Percentiles rank a stretch among this genome's conserved stretches.
These are phyloP conservation scores for Blomia tropicalis DNA, from an alignment of 2,888 invertebrate species.

Conservation along the genomic window DNA sequence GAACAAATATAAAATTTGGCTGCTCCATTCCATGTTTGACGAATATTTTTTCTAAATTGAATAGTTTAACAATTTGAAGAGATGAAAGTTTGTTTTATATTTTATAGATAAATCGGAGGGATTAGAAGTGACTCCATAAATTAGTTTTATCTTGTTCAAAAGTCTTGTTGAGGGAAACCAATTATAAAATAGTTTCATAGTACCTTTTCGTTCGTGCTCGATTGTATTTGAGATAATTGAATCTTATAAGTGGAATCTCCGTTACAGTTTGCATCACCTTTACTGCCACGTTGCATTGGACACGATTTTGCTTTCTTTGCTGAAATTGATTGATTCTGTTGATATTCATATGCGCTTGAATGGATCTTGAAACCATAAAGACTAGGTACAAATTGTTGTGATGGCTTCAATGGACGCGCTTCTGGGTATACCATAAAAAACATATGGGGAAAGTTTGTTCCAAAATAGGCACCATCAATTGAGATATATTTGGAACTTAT, in stretches of 20 bases:
- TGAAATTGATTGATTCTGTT: constrained; percentile 39
- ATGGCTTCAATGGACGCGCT: constrained; percentile 86
- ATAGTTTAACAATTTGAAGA: too few relatives aligned
- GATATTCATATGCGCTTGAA: constrained; percentile 94
- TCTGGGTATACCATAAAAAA: constrained; percentile 99
- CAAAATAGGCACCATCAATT: constrained; percentile 98
- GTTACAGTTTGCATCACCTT: not conserved
- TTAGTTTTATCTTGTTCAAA: too few relatives aligned
- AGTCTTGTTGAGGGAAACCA: too few relatives aligned
- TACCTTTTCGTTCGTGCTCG: too few relatives aligned
- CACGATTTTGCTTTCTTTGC: not conserved
- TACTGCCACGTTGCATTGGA: not conserved
- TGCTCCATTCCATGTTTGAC: too few relatives aligned
- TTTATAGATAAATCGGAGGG: too few relatives aligned
- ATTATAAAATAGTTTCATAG: too few relatives aligned
- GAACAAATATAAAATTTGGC: too few relatives aligned
- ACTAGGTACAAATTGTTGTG: constrained; percentile 93
- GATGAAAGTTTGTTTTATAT: too few relatives aligned
- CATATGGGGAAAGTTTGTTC: constrained; percentile 99
- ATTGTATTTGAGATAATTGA: too few relatives aligned
- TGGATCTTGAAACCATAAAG: constrained; percentile 99
- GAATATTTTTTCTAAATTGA: too few relatives aligned
- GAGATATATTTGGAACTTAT: constrained; percentile 68
- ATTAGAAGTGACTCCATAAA: too few relatives aligned
- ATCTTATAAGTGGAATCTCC: not conserved